A percentile compares a stretch with the other conserved stretches of the same genome.
Conservation (phyloP, 2,888 invertebrate genomes). For the Apamea anceps region DNA sequence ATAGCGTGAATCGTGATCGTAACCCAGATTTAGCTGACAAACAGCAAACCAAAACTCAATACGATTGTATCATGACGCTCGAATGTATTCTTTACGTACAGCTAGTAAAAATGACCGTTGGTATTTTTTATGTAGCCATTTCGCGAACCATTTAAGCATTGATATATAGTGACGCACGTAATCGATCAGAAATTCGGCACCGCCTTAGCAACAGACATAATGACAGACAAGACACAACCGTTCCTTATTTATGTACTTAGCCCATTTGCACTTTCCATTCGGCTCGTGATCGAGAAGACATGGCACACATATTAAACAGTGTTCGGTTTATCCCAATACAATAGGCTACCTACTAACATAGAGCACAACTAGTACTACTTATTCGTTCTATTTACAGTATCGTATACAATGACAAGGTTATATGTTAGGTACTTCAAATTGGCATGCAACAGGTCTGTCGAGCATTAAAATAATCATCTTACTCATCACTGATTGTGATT, state of each 20-base stretch:
- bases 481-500: slow-evolving; percentile 71
- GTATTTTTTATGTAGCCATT: slow-evolving; percentile 22
- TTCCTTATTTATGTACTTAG: slow-evolving; percentile 67
- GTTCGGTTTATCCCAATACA: slow-evolving; percentile 71
- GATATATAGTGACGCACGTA: slow-evolving; percentile 61
- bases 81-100: slow-evolving; percentile 4
- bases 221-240: slow-evolving; percentile 62
- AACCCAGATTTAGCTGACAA: slow-evolving; percentile 74
- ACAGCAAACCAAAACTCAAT: slow-evolving; percentile 61
- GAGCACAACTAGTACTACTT: slow-evolving; percentile 40
- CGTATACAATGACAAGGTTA: slow-evolving; percentile 56
- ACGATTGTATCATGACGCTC: not conserved
- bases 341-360: slow-evolving; percentile 62
- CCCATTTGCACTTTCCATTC: slow-evolving; percentile 74
- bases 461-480: slow-evolving; percentile 64
- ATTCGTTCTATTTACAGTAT: slow-evolving; percentile 53
- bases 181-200: slow-evolving; percentile 58
- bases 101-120: slow-evolving; percentile 31
- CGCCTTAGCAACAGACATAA: slow-evolving; percentile 70
- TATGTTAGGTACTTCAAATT: slow-evolving; percentile 53
- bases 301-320: slow-evolving; percentile 70
- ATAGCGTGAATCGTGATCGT: slow-evolving; percentile 76
- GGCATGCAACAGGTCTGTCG: slow-evolving; percentile 51
- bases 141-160: slow-evolving; percentile 39
- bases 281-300: slow-evolving; percentile 67